phyloP scores from a whole-genome alignment of 2,113 vertebrate species.

The Sorex fumeus region DNA sequence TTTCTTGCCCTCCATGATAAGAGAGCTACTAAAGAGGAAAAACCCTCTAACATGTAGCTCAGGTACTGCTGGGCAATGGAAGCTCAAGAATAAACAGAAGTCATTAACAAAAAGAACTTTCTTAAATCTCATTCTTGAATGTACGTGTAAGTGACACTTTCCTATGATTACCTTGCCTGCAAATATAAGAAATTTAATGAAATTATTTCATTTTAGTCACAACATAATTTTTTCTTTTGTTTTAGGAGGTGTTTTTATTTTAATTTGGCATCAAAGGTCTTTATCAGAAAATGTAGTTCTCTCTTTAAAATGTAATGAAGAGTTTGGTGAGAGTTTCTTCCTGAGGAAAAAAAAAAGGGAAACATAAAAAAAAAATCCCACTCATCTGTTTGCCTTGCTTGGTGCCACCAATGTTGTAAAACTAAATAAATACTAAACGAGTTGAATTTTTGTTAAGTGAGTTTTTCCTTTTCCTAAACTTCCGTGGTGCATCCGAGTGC shows the following conservation, averaged over 20 bases:
- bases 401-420: slow-evolving; percentile 71
- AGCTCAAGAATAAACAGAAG: not conserved
- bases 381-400: not conserved
- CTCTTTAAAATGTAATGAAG: not conserved
- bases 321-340: not conserved
- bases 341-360: not conserved
- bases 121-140: not conserved
- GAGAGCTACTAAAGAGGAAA: not conserved
- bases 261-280: not conserved
- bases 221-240: not conserved
- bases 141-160: not conserved
- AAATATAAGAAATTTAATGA: not conserved
- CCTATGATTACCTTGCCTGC: not conserved
- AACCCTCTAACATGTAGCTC: not conserved
- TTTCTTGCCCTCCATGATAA: not conserved
- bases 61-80: not conserved
- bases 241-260: not conserved
- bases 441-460: slow-evolving; percentile 8
- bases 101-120: not conserved
- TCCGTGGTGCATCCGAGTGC: not conserved
- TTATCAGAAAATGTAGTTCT: not conserved
- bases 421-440: slow-evolving; percentile 76
- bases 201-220: not conserved
- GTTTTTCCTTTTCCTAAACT: slow-evolving; percentile 37
- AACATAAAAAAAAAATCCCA: not conserved